Evolutionary conservation across 2,888 invertebrate species (phyloP), one percentile per base, ranked within the genome.

Genomic region (Synergus gifuensis): DNA sequence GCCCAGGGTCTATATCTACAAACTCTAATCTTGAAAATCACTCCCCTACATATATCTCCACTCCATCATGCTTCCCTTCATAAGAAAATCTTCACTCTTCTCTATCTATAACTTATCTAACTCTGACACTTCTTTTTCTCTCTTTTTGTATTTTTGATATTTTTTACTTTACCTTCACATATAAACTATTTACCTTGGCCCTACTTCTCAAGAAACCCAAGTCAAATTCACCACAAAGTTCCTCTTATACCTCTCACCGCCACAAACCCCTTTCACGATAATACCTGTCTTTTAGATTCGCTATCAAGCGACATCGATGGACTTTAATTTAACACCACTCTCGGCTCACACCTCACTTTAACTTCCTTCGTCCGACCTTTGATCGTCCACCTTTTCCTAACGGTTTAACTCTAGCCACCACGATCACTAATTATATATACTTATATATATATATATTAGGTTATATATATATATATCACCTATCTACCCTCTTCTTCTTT

Each of bases 301-400:
- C 62, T 66, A 76, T 79, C 54, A 18, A 58, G 73, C 49, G 80
- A 79, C 78, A 79, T 78, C 54, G 81, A 83, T 80, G 69, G 79
- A 79, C 63, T 80, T 81, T 76, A 73, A 79, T 78, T 84, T 76
- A 76, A 81, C 77, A 79, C 77, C 54, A 76, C 77, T 44, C 36
- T 76, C 46, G 40, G 54, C 2, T 12, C 5, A 54, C 28, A 9
- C 49, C 46, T 49, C 22, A 28, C 46, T 46, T 28, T 8, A 36
- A n/a, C 49, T n/a, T n/a, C 16, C 49, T 49, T 69, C 28, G 28
- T 16, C 7, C 28, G 14, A 14, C n/a, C 49, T 49, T 28, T 49
- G 66, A 66, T 42, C 42, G 42, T 42, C 42, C n/a, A n/a, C 49
- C 4, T 16, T 49, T 49, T 28, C 49, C 49, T 69, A 8, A 14